A percentile compares a stretch with the other conserved stretches of the same genome.
These are phyloP conservation scores for Eutrigla gurnardus DNA, from an alignment of 2,797 vertebrate species.

Conservation along the genomic window DNA sequence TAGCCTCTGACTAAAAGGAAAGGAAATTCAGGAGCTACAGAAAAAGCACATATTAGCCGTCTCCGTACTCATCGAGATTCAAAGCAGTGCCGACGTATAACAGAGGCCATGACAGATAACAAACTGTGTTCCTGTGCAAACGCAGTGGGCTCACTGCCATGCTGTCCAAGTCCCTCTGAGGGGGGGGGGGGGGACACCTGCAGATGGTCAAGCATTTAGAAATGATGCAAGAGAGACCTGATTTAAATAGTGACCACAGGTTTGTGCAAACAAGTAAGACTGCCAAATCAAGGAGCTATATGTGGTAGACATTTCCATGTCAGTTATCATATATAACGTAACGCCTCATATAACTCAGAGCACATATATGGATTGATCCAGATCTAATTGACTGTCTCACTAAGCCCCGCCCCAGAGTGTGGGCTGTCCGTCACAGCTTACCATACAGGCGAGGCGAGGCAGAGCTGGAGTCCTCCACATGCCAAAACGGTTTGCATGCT, in stretches of 20 bases:
- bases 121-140: conserved; percentile 56
- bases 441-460: too few species aligned
- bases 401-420: background rate
- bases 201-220: conserved; percentile 70
- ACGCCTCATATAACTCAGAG: background rate
- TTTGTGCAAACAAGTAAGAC: conserved; percentile 33
- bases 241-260: conserved; percentile 49
- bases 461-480: background rate
- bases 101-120: conserved; percentile 57
- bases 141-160: conserved; percentile 43
- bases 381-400: background rate
- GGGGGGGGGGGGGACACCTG: conserved; percentile 18
- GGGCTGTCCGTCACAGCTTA: background rate
- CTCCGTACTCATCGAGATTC: conserved; percentile 14
- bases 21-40: background rate
- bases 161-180: conserved; percentile 56
- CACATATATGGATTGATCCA: background rate
- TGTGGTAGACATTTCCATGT: background rate
- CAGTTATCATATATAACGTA: conserved; percentile 8
- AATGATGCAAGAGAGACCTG: conserved; percentile 28
- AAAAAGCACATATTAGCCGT: background rate
- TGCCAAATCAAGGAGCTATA: conserved; percentile 20
- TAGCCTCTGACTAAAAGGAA: background rate
- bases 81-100: conserved; percentile 27
- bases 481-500: background rate